These are phyloP conservation scores for Podiceps cristatus DNA, from an alignment of 2,113 vertebrate species.

Conservation along the genomic window DNA sequence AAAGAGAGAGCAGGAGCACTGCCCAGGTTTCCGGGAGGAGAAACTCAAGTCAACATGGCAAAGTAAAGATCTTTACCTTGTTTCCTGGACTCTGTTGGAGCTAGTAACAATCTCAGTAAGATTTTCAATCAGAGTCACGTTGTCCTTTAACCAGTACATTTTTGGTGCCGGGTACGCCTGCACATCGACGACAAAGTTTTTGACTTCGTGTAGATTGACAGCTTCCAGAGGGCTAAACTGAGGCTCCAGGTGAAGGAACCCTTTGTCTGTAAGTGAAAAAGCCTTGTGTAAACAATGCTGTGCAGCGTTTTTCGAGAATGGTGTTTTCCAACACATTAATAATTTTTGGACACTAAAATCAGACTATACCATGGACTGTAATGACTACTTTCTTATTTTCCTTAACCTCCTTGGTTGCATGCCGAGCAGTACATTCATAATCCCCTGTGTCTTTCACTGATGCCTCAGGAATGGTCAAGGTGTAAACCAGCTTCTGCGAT, in stretches of 20 bases:
- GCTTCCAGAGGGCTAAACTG: slow-evolving; percentile 82
- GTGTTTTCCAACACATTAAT: background rate
- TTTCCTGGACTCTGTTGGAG: slow-evolving; percentile 82
- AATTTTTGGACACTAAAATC: slow-evolving; percentile 21
- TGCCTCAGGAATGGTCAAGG: slow-evolving; percentile 87
- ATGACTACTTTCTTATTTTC: slow-evolving; percentile 87
- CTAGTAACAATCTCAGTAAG: slow-evolving; percentile 90
- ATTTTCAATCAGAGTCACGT: slow-evolving; percentile 84
- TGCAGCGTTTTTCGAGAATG: background rate
- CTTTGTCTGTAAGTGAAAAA: slow-evolving; percentile 81
- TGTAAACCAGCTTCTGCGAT: slow-evolving; percentile 83
- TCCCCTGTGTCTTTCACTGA: slow-evolving; percentile 91
- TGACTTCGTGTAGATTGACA: slow-evolving; percentile 90
- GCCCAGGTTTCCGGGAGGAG: background rate
- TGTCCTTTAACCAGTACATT: slow-evolving; percentile 93
- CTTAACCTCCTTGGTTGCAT: slow-evolving; percentile 85
- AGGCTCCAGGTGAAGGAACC: slow-evolving; percentile 85
- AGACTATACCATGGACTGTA: slow-evolving; percentile 87
- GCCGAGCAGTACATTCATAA: slow-evolving; percentile 90
- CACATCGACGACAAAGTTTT: slow-evolving; percentile 86
- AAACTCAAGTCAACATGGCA: background rate
- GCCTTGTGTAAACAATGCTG: background rate
- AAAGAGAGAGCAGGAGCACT: background rate
- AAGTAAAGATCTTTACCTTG: slow-evolving; percentile 79
- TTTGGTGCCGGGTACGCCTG: slow-evolving; percentile 85